Percentiles rank a stretch among this genome's conserved stretches.
These are phyloP conservation scores for Eupithecia abbreviata DNA, from an alignment of 2,888 invertebrate genomes.

Conservation along the genomic window DNA sequence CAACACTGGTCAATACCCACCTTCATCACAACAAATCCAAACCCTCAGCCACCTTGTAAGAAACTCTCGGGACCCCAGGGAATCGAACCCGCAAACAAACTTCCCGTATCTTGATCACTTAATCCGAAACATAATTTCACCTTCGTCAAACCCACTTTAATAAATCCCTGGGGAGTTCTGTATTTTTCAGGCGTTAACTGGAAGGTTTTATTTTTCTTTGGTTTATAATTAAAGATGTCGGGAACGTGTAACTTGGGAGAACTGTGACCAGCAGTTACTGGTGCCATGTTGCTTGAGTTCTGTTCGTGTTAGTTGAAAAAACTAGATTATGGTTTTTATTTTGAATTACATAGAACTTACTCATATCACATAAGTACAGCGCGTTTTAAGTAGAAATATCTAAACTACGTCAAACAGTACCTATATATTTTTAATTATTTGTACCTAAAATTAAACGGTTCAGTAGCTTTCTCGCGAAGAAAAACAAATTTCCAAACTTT, in stretches of 20 bases:
- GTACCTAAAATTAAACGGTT: too few relatives aligned
- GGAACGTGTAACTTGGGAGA: background rate
- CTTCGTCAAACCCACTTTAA: conserved; percentile 31
- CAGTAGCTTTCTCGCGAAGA: too few relatives aligned
- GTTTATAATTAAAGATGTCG: background rate
- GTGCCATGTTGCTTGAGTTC: background rate
- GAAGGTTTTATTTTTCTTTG: background rate
- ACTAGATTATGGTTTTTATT: too few relatives aligned
- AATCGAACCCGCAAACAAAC: conserved; percentile 19
- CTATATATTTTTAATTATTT: background rate
- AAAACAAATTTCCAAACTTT: too few relatives aligned
- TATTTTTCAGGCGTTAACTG: conserved; percentile 10
- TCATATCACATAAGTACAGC: too few relatives aligned
- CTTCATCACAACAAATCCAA: background rate
- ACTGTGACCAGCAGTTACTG: background rate
- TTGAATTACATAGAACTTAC: too few relatives aligned
- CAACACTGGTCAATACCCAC: background rate
- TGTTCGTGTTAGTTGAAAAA: background rate
- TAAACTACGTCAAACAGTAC: background rate
- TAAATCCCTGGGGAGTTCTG: conserved; percentile 16
- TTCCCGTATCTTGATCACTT: conserved; percentile 23
- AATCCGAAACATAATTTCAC: conserved; percentile 35
- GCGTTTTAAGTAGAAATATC: background rate
- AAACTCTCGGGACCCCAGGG: conserved; percentile 13
- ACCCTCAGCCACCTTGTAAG: background rate